Evolutionary conservation across 2,797 vertebrate species (phyloP), one percentile per base, ranked within the genome.

Genomic region (Halcyon leucocephala): DNA sequence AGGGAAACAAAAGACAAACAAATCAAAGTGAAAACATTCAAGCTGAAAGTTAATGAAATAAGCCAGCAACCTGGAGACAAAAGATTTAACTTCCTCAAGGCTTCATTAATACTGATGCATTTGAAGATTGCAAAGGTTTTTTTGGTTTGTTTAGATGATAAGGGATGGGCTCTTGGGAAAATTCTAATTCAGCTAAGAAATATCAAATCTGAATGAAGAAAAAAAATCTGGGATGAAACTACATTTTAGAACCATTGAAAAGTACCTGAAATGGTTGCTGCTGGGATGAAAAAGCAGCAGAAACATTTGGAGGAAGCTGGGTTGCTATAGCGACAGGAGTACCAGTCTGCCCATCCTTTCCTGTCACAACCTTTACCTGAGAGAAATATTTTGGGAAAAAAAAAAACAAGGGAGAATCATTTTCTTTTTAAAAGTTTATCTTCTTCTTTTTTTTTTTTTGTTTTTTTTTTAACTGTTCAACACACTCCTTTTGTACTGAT

Each of bases 241-340:
- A 98, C 96, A 98, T 97, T 97, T 97, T 97, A 97, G 96, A 98
- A 98, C 98, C 97, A 97, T 98, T 97, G 95, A 98, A 97, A 98
- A 98, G 97, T 98, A 99, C 99, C 99, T 99, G 99, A 97, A 99
- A 99, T 98, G 98, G 99, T 97, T 98, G 98, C 98, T 98, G 98
- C 97, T 98, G 99, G 94, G 98, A 90, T 97, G 99, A 99, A 98
- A 99, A 99, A 96, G 99, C 99, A 97, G 99, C 99, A 97, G 99
- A 99, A 97, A 99, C 99, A 98, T 99, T 99, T 97, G 99, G 98
- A 97, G 99, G 99, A 98, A 99, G 99, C 98, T 99, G 99, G 93
- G 99, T 99, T 98, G 99, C 98, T 99, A 99, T 99, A 98, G 99
- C 99, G 98, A 99, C 99, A 93, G 99, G 99, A 95, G 99, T 99